Conservation (phyloP, 2,113 vertebrate species). For the Odocoileus hemionus region DNA sequence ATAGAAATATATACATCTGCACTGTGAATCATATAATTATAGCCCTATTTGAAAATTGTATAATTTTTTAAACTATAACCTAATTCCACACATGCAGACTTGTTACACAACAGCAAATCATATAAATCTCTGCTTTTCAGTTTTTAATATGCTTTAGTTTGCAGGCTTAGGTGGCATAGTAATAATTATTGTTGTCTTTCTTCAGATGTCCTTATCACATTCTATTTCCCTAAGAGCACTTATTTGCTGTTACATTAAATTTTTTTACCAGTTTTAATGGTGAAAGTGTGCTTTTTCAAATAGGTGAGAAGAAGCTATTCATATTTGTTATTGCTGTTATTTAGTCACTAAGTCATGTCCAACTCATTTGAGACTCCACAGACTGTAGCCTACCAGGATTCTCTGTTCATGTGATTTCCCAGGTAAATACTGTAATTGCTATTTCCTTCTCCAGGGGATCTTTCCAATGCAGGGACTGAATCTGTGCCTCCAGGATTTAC, state of each 20-base stretch:
- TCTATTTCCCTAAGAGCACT: not conserved
- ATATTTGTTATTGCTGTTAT: not conserved
- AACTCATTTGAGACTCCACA: not conserved
- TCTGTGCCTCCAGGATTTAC: not conserved
- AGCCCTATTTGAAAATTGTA: not conserved
- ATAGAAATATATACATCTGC: not conserved
- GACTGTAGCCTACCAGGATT: not conserved
- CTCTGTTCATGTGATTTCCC: not conserved
- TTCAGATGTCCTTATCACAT: not conserved
- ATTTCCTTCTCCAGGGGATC: not conserved
- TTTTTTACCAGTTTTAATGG: not conserved
- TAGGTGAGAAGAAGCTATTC: not conserved
- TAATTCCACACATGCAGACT: not conserved
- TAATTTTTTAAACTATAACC: not conserved
- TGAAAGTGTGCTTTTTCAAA: not conserved
- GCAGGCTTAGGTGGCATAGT: not conserved
- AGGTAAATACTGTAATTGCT: not conserved
- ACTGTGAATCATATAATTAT: not conserved
- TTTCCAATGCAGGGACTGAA: not conserved
- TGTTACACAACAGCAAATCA: not conserved
- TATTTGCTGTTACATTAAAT: rapidly evolving
- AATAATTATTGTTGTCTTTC: not conserved
- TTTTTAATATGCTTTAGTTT: not conserved
- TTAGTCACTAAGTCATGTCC: not conserved
- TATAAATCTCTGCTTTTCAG: not conserved